These are phyloP conservation scores for Potorous gilbertii DNA, from an alignment of 2,797 vertebrate genomes.

Conservation along the genomic window DNA sequence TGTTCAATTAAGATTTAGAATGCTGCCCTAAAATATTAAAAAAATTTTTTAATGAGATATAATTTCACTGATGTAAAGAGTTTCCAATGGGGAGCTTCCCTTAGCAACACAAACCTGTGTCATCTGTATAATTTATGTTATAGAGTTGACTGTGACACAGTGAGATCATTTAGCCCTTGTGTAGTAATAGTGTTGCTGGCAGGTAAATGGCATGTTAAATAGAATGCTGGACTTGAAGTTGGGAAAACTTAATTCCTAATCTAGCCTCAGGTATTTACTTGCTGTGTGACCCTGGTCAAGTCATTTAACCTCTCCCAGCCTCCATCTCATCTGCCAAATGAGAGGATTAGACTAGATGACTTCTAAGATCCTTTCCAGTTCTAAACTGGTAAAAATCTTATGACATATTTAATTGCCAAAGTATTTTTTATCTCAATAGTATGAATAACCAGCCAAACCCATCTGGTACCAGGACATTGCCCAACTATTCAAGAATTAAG, in stretches of 20 bases:
- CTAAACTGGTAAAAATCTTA: not conserved
- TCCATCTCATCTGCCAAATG: not conserved
- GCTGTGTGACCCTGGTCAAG: not conserved
- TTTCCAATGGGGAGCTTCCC: not conserved
- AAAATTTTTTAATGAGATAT: not conserved
- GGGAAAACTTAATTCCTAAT: not conserved
- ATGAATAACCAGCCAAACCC: not conserved
- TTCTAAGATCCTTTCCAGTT: not conserved
- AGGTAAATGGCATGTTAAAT: not conserved
- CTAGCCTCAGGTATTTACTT: not conserved
- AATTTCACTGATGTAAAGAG: not conserved
- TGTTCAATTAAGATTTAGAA: not conserved
- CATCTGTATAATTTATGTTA: not conserved
- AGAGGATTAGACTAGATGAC: not conserved
- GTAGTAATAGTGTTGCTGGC: not conserved
- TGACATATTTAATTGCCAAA: not conserved
- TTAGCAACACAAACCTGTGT: not conserved
- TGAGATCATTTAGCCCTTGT: not conserved
- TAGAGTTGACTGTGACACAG: not conserved
- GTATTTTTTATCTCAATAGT: not conserved
- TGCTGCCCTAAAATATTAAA: not conserved
- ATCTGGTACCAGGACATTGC: not conserved
- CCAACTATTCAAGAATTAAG: not conserved
- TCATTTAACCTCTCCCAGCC: not conserved
- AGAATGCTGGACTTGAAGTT: not conserved